Conservation (phyloP, 2,113 vertebrate species). For the Xiphophorus maculatus region DNA sequence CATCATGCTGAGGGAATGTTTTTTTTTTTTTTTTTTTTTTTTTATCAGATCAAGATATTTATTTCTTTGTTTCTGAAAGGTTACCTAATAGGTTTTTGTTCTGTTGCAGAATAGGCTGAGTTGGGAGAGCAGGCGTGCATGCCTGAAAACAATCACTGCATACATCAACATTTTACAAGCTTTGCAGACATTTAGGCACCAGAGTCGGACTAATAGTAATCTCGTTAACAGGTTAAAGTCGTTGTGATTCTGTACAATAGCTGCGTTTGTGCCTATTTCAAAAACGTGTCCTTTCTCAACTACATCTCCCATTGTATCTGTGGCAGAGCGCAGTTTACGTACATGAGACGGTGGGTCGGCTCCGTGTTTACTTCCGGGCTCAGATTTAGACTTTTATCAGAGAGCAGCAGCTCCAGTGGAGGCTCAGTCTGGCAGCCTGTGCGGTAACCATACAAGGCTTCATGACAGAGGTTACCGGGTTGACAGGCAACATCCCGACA, state of each 20-base stretch:
- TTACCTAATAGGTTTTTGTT: too few relatives aligned
- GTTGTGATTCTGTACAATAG: neutral
- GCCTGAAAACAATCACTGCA: too few relatives aligned
- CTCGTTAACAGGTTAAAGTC: neutral
- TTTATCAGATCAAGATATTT: too few relatives aligned
- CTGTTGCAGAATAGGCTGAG: too few relatives aligned
- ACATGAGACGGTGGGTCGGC: constrained; percentile 58
- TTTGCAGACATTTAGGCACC: neutral
- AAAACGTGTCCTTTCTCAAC: neutral
- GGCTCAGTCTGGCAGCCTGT: constrained; percentile 63
- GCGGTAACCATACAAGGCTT: constrained; percentile 59
- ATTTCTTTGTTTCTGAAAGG: too few relatives aligned
- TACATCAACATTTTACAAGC: too few relatives aligned
- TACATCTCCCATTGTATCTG: constrained; percentile 63
- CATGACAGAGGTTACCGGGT: constrained; percentile 73
- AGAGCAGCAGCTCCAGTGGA: constrained; percentile 71
- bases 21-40: too few relatives aligned
- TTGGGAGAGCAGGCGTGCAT: too few relatives aligned
- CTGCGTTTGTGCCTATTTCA: neutral
- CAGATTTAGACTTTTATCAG: constrained; percentile 75
- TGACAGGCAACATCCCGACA: constrained; percentile 46
- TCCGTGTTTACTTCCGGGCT: constrained; percentile 90
- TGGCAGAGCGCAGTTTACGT: constrained; percentile 56
- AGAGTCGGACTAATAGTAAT: neutral
- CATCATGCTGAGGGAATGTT: too few relatives aligned